Evolutionary conservation across 2,797 vertebrate species (phyloP).

Genomic region (Uromys caudimaculatus): DNA sequence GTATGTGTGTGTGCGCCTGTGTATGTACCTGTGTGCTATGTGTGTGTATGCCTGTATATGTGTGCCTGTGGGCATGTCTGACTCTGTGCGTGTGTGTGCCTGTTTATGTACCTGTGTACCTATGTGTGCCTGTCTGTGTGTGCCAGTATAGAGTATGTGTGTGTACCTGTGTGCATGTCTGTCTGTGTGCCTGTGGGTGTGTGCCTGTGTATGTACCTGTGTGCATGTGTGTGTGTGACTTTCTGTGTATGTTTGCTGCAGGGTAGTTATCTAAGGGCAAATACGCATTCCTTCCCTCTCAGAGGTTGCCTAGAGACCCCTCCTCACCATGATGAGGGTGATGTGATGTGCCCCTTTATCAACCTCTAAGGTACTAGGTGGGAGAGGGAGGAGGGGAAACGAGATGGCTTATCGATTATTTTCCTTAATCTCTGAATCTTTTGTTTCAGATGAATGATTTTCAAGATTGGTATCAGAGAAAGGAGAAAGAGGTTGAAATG

Average conservation of each 20-base stretch:
- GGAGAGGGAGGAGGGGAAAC: fast-evolving
- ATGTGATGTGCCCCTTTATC: background rate
- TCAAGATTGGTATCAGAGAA: background rate
- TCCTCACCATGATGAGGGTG: background rate
- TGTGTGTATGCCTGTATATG: too few relatives aligned
- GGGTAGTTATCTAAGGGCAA: background rate
- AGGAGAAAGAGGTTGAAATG: background rate
- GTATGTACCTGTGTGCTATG: too few relatives aligned
- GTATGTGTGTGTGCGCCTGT: fast-evolving
- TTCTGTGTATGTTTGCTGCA: too few relatives aligned
- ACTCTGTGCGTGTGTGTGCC: background rate
- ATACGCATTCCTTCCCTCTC: background rate
- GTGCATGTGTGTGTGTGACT: background rate
- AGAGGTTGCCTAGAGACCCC: background rate
- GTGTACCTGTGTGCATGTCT: too few relatives aligned
- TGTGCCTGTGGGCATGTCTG: background rate
- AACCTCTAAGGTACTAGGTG: background rate
- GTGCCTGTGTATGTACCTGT: background rate
- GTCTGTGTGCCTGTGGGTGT: too few relatives aligned
- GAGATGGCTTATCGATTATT: background rate
- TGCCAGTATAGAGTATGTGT: too few relatives aligned
- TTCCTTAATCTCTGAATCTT: slow-evolving; percentile 40
- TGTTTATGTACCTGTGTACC: background rate
- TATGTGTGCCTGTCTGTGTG: background rate
- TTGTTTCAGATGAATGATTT: slow-evolving; percentile 56